These are phyloP conservation scores for Taurulus bubalis DNA, from an alignment of 2,113 vertebrate genomes.

Conservation along the genomic window DNA sequence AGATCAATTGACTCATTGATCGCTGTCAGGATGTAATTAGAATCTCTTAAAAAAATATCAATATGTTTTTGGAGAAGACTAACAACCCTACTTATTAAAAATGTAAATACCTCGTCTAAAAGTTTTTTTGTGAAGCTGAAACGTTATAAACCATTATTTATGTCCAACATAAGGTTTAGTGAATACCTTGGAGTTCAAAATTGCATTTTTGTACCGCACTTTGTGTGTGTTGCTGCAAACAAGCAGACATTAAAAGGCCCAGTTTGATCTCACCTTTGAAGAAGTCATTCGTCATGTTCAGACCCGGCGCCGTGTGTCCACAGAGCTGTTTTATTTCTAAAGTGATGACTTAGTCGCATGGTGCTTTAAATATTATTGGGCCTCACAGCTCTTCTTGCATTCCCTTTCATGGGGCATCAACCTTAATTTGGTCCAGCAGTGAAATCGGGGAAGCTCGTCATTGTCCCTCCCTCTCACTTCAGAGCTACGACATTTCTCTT, in stretches of 20 bases:
- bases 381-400: conserved; percentile 58
- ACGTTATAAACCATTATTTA: neutral
- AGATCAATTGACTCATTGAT: too few species aligned
- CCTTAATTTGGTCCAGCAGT: conserved; percentile 68
- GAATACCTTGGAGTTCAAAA: neutral
- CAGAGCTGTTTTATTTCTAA: conserved; percentile 73
- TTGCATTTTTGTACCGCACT: too few species aligned
- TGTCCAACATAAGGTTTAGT: neutral
- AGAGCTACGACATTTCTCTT: conserved; percentile 10
- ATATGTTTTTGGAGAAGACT: too few species aligned
- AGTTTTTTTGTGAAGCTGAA: neutral
- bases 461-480: conserved; percentile 22
- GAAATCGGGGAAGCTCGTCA: conserved; percentile 58
- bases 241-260: neutral
- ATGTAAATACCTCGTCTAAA: neutral
- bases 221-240: neutral
- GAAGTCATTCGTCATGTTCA: neutral
- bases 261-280: neutral
- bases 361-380: conserved; percentile 74
- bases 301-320: conserved; percentile 55
- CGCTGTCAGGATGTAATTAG: too few species aligned
- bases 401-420: conserved; percentile 79
- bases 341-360: conserved; percentile 64
- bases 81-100: neutral
- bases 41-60: too few species aligned